Evolutionary conservation across 2,888 invertebrate species (phyloP), one percentile per base, ranked within the genome.

Genomic region (Thera britannica): DNA sequence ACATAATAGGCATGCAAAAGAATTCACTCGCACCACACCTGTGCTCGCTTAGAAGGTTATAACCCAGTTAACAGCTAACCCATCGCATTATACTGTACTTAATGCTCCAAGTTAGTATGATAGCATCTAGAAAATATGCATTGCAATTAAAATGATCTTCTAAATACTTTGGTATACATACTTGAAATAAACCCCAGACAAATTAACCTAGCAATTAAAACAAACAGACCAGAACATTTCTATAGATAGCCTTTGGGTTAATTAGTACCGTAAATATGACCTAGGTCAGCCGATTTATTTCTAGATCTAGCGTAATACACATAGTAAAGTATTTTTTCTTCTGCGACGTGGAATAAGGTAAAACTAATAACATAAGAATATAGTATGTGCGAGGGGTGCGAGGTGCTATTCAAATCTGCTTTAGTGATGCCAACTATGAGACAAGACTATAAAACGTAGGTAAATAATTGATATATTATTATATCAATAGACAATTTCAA

Each of bases 231-330:
- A 7, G 23, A 7, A 23, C 11, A 54, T 34, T 52, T 52, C 23
- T 23, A 23, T 58, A 55, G 38, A 55, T 48, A 65, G 59, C 55
- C 11, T 6, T 35, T 12, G 54, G 62, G 41, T 11, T 11, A 41
- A 59, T 41, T 44, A 41, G 9, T 9, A 52, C 52, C 52, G 36
- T 58, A 8, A 55, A 56, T 46, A 59, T 56, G 49, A 59, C 58
- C 58, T 51, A 67, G 63, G 59, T 51, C 59, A 56, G 62, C 5
- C 34, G 38, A 51, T 36, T 11, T 35, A 60, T 8, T 46, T 55
- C 8, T 34, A 38, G 8, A 46, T 2, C 3, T 59, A 46, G 54
- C 54, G 36, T 46, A 58, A 23, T 23, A 23, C 23, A 23, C 23
- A 23, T 23, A 23, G 23, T 23, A 23, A 23, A 23, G 23, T 23